Conservation (phyloP, 2,797 vertebrate species). For the Gymnodraco acuticeps region DNA sequence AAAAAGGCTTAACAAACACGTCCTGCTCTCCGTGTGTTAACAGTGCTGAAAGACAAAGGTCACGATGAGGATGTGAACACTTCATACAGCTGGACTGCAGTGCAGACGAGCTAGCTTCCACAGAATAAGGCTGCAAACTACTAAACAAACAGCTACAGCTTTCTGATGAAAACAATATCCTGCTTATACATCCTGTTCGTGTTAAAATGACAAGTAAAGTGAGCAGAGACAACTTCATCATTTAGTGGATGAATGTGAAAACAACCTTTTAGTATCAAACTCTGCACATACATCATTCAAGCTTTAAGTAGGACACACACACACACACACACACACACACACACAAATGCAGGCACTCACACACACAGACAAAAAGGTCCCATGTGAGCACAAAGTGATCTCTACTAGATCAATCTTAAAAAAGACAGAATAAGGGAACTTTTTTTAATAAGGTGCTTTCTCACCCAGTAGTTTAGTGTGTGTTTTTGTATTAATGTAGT, state of each 20-base stretch:
- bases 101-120: neutral
- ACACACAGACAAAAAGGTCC: too few relatives aligned
- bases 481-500: slow-evolving; percentile 7
- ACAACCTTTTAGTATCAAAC: slow-evolving; percentile 5
- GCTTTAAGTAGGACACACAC: neutral
- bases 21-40: slow-evolving; percentile 16
- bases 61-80: neutral
- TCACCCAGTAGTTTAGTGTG: neutral
- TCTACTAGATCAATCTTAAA: neutral
- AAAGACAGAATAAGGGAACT: neutral
- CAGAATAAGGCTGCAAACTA: too few relatives aligned
- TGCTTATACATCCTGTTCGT: too few relatives aligned
- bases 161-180: too few relatives aligned
- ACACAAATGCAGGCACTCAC: neutral
- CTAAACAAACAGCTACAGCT: too few relatives aligned
- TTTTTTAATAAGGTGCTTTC: neutral
- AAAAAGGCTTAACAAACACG: neutral
- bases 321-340: neutral
- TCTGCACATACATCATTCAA: neutral
- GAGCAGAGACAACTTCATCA: neutral
- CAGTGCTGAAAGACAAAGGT: slow-evolving; percentile 19
- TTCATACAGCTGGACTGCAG: slow-evolving; percentile 2
- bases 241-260: neutral
- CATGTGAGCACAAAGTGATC: neutral
- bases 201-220: neutral